Conservation (phyloP, 2,113 vertebrate species). For the Clarias gariepinus region DNA sequence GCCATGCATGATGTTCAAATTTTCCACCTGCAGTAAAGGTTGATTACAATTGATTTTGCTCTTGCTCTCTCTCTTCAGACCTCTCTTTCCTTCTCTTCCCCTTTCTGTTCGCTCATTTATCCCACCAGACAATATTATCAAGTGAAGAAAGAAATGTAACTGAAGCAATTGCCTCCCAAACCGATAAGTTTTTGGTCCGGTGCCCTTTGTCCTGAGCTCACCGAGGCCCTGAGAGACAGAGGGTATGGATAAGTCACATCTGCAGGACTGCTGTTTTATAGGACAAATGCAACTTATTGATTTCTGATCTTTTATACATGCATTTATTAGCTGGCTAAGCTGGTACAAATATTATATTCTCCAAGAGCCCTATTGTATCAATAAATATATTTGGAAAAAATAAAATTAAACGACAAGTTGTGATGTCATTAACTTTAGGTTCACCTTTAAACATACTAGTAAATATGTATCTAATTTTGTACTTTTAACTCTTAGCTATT, state of each 20-base stretch:
- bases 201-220: slow-evolving; percentile 41
- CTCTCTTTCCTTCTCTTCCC: neutral
- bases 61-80: slow-evolving; percentile 10
- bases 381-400: neutral
- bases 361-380: neutral
- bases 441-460: neutral
- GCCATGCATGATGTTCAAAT: slow-evolving; percentile 36
- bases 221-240: slow-evolving; percentile 10
- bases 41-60: slow-evolving; percentile 48
- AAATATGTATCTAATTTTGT: neutral
- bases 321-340: slow-evolving; percentile 52
- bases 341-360: neutral
- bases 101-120: slow-evolving; percentile 2
- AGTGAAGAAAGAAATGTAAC: slow-evolving; percentile 17
- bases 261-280: slow-evolving; percentile 51
- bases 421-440: too few relatives aligned
- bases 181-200: slow-evolving; percentile 23
- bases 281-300: slow-evolving; percentile 56
- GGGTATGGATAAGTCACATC: slow-evolving; percentile 59
- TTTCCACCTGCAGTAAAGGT: slow-evolving; percentile 32
- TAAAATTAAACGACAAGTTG: neutral
- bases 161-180: slow-evolving; percentile 36
- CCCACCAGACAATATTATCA: slow-evolving; percentile 5
- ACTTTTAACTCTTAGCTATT: too few relatives aligned
- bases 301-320: slow-evolving; percentile 36